Percentiles rank a stretch among this genome's conserved stretches.
Evolutionary conservation across 2,797 vertebrate genomes (phyloP).

Genomic region (Sebastes cheni): DNA sequence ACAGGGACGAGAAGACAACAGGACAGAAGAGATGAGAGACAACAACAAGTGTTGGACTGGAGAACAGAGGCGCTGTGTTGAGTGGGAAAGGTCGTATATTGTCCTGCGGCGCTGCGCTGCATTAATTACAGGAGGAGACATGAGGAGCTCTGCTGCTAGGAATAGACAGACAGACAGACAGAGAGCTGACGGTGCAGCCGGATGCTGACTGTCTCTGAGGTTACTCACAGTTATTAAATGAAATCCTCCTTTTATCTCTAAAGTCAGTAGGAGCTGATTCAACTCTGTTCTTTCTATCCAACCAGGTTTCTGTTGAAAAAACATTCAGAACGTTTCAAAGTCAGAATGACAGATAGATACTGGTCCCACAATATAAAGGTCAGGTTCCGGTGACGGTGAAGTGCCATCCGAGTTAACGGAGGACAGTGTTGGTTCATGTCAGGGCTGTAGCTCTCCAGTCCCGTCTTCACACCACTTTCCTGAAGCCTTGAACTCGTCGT

Average conservation of each 20-base stretch:
- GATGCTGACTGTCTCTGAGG: slow-evolving; percentile 25
- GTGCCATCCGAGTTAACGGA: not conserved
- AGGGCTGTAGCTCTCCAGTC: not conserved
- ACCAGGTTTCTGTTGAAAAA: not conserved
- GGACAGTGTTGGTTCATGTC: not conserved
- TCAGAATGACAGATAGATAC: too few relatives aligned
- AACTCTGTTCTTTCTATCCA: not conserved
- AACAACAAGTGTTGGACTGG: slow-evolving; percentile 36
- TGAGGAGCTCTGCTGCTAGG: slow-evolving; percentile 55
- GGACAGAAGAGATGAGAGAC: slow-evolving; percentile 40
- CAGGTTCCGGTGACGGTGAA: not conserved
- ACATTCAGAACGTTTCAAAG: not conserved
- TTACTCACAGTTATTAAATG: not conserved
- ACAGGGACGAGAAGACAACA: slow-evolving; percentile 56
- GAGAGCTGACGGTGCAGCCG: slow-evolving; percentile 46
- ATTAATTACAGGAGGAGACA: slow-evolving; percentile 70
- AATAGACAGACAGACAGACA: slow-evolving; percentile 59
- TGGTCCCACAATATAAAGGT: too few relatives aligned
- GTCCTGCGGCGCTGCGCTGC: slow-evolving; percentile 41
- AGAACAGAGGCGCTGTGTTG: slow-evolving; percentile 47
- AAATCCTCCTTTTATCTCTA: not conserved
- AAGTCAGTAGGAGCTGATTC: not conserved
- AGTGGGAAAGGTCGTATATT: slow-evolving; percentile 63
- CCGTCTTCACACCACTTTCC: too few relatives aligned
- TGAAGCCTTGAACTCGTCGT: too few relatives aligned